Conservation (phyloP, 35 echinoderm and acorn worm species). For the Diadema setosum region DNA sequence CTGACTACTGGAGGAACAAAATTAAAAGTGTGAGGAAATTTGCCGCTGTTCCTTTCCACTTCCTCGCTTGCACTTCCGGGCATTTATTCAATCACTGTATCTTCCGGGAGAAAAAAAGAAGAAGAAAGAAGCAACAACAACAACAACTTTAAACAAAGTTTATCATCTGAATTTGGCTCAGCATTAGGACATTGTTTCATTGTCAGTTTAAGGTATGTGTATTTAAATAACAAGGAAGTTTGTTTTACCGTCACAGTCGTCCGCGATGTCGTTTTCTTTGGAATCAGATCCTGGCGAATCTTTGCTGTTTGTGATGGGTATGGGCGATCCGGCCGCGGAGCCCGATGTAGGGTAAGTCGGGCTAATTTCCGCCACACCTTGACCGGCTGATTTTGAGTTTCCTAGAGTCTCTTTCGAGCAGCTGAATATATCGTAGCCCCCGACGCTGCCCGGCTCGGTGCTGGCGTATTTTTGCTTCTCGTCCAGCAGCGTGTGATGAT, state of each 20-base stretch:
- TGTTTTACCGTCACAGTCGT: not conserved
- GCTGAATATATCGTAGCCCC: not conserved
- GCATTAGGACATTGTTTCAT: too few species aligned
- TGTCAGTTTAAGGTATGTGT: too few species aligned
- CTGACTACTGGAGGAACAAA: too few species aligned
- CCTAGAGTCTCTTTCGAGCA: not conserved
- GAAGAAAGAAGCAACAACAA: too few species aligned
- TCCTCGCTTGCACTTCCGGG: too few species aligned
- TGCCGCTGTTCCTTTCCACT: too few species aligned
- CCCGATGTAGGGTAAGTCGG: not conserved
- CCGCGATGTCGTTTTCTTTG: not conserved
- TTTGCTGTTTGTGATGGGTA: not conserved
- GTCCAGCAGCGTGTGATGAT: constrained; percentile 6
- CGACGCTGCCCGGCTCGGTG: too few species aligned
- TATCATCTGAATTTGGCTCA: too few species aligned
- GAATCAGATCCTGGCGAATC: not conserved
- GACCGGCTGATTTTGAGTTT: not conserved
- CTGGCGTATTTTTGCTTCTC: constrained; percentile 35
- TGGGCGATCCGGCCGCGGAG: not conserved
- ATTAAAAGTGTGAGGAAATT: too few species aligned
- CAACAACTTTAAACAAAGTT: too few species aligned
- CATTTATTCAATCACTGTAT: too few species aligned
- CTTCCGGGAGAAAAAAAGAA: too few species aligned
- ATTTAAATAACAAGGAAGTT: not conserved
- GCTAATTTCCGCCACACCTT: not conserved